Percentiles rank a stretch among this genome's conserved stretches.
phyloP scores from a whole-genome alignment of 1,140 invertebrate species.

The Drosophila seguyi region DNA sequence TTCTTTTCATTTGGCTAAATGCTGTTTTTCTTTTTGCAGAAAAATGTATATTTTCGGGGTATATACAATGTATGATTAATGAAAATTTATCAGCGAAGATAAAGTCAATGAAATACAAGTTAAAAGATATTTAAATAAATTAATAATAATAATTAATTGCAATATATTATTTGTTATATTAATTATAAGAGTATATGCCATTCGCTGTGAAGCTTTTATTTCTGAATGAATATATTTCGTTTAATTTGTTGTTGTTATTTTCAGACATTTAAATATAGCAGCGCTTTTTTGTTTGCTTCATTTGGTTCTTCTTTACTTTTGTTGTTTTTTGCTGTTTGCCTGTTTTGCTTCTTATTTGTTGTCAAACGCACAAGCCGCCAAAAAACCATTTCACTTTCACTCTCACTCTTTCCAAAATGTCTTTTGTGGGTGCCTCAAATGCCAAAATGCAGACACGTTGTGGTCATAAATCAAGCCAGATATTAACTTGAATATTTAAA shows the following conservation, averaged over 20 bases:
- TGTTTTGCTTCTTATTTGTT: conserved; percentile 48
- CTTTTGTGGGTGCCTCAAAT: conserved; percentile 13
- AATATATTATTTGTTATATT: neutral
- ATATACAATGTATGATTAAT: neutral
- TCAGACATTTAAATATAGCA: conserved; percentile 58
- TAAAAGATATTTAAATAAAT: neutral
- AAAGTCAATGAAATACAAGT: neutral
- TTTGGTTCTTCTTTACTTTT: conserved; percentile 26
- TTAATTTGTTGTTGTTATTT: conserved; percentile 40
- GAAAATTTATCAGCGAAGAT: neutral
- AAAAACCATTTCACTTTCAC: conserved; percentile 47
- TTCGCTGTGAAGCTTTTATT: neutral
- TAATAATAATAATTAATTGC: too few relatives aligned
- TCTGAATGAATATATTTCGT: conserved; percentile 16
- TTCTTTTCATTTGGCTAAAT: conserved; percentile 42
- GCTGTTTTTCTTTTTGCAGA: conserved; percentile 11
- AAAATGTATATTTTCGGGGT: neutral
- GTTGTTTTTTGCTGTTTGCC: conserved; percentile 29
- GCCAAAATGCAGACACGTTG: conserved; percentile 57
- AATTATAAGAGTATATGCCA: conserved; percentile 17
- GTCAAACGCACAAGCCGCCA: conserved; percentile 49
- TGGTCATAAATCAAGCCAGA: conserved; percentile 65
- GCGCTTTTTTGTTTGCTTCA: conserved; percentile 36
- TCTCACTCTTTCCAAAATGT: conserved; percentile 50
- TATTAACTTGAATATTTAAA: conserved; percentile 27